Evolutionary conservation across 2,797 vertebrate species (phyloP), one percentile per base, ranked within the genome.

Genomic region (Rallus crepitans): DNA sequence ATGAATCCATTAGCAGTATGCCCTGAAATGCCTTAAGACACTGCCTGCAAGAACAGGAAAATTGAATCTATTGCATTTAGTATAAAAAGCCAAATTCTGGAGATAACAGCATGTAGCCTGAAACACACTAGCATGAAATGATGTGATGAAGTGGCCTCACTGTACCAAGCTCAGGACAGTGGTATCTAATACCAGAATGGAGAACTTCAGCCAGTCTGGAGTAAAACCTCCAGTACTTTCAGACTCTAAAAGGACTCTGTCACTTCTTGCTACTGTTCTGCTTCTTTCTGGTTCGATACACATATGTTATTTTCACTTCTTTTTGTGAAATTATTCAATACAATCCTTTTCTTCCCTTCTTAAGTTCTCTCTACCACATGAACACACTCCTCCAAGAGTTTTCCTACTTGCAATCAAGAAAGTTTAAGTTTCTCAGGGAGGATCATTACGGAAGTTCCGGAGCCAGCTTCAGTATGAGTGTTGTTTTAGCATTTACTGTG

Each of bases 81-180:
- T 56, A 90, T 71, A 81, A 93, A 90, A 95, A 72, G 47, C 30
- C 66, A 83, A 19, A 56, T 63, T 79, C 31, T 72, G 70, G 63
- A 63, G 50, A 88, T 63, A 82, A 45, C 56, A 75, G 59, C 86
- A 69, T 23, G 5, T 24, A 91, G 60, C 53, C 64, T 70, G 90
- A 87, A 94, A 93, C 25, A 80, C 14, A 33, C 45, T 31, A 68
- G 40, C 65, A 78, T 85, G 87, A 92, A 95, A 94, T 69, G 72
- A 87, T 40, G 88, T 52, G 89, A 79, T 83, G 59, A 94, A 91
- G 57, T 69, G 61, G 53, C 89, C 48, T 90, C 89, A 83, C 87
- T 70, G 69, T 80, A 69, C 64, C 73, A 91, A 80, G 47, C 70
- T 89, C 78, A 82, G 69, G 65, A 90, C 82, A 33, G n/a, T 93